These are phyloP conservation scores for Nomada goodeniana DNA, from an alignment of 2,888 invertebrate species.

Conservation along the genomic window DNA sequence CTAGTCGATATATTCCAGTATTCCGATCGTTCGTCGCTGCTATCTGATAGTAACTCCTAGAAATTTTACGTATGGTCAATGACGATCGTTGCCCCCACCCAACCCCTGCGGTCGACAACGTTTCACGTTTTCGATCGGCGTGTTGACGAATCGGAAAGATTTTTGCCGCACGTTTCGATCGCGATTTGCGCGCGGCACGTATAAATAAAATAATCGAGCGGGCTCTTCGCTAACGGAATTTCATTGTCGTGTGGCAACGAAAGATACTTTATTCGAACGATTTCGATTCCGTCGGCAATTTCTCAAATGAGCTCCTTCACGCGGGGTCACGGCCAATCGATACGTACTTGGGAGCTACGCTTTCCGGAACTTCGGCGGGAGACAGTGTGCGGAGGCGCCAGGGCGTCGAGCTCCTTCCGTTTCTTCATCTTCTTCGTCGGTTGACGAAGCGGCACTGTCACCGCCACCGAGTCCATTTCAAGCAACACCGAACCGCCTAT, in stretches of 20 bases:
- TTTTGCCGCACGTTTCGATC: no score
- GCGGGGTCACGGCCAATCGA: slow-evolving; percentile 13
- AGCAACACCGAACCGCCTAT: slow-evolving; percentile 71
- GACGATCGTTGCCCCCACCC: background rate
- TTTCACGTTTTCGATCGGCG: background rate
- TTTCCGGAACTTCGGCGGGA: slow-evolving; percentile 82
- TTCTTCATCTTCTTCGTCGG: slow-evolving; percentile 91
- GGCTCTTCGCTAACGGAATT: no score
- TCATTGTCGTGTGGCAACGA: background rate
- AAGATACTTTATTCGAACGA: background rate
- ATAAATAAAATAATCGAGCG: no score
- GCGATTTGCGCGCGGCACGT: no score
- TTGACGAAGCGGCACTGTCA: slow-evolving; percentile 87
- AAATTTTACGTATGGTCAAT: slow-evolving; percentile 68
- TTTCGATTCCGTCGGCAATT: background rate
- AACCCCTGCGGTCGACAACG: background rate
- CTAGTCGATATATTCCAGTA: slow-evolving; percentile 82
- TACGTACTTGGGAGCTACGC: slow-evolving; percentile 80
- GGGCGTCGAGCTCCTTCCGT: slow-evolving; percentile 90
- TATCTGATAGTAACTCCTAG: slow-evolving; percentile 88
- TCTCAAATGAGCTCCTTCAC: background rate
- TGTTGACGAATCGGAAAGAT: background rate
- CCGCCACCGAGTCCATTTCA: slow-evolving; percentile 87
- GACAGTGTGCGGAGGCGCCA: slow-evolving; percentile 86
- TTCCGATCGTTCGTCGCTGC: slow-evolving; percentile 87